Evolutionary conservation across 1,140 invertebrate genomes (phyloP).

Genomic region (Psilanteris sp.): DNA sequence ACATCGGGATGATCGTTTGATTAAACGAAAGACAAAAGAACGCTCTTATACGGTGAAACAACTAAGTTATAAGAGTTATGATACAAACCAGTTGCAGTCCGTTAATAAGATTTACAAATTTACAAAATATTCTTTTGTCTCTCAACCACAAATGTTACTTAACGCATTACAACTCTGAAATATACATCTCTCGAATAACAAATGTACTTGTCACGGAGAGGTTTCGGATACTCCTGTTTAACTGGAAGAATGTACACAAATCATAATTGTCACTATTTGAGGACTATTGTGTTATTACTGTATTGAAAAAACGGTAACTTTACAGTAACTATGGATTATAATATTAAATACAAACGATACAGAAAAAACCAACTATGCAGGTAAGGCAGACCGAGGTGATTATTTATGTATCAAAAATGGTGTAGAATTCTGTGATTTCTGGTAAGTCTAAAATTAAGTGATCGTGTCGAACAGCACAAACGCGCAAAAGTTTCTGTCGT

Average conservation of each 20-base stretch:
- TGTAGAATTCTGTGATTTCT: constrained; percentile 17
- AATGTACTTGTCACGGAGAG: constrained; percentile 11
- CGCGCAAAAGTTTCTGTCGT: constrained; percentile 16
- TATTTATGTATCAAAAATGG: constrained; percentile 28
- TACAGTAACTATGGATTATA: constrained; percentile 18
- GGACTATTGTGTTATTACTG: constrained; percentile 1
- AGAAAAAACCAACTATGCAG: constrained; percentile 37
- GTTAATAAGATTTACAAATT: constrained; percentile 52
- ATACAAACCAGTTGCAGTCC: constrained; percentile 37
- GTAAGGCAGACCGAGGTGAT: constrained; percentile 58
- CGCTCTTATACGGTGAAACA: constrained; percentile 10
- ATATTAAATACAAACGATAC: constrained; percentile 39
- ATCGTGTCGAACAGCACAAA: no score
- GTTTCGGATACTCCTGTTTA: constrained; percentile 11
- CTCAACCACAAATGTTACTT: constrained; percentile 29
- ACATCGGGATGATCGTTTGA: constrained; percentile 35
- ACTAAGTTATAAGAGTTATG: constrained; percentile 32
- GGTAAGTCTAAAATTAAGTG: no score
- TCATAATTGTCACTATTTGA: constrained; percentile 7
- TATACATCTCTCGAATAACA: constrained; percentile 25
- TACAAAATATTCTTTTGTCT: constrained; percentile 53
- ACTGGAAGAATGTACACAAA: constrained; percentile 50
- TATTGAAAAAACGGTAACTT: constrained; percentile 5
- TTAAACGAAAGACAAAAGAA: constrained; percentile 34
- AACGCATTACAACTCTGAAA: constrained; percentile 37